Conservation (phyloP, 2,797 vertebrate genomes). For the Ctenopoma multispine region DNA sequence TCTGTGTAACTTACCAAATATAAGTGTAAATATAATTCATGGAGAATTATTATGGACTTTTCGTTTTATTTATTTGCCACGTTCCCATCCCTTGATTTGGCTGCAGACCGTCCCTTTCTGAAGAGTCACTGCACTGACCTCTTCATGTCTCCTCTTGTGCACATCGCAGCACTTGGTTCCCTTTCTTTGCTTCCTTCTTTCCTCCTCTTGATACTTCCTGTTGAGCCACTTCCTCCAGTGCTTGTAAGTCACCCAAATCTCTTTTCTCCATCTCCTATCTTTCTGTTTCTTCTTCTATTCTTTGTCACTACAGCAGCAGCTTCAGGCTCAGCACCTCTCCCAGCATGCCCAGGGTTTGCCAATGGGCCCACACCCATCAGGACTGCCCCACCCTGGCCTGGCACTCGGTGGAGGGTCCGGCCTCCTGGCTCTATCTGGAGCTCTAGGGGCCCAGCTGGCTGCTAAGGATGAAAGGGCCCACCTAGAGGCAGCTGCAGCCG, state of each 20-base stretch:
- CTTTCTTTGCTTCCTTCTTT: constrained; percentile 47
- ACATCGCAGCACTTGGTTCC: constrained; percentile 72
- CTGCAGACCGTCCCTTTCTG: constrained; percentile 16
- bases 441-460: constrained; percentile 89
- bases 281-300: constrained; percentile 22
- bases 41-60: neutral
- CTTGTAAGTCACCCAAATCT: constrained; percentile 68
- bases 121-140: constrained; percentile 46
- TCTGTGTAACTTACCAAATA: neutral
- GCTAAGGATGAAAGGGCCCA: constrained; percentile 90
- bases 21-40: neutral
- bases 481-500: constrained; percentile 78
- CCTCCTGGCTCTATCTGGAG: constrained; percentile 90
- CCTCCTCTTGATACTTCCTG: constrained; percentile 46
- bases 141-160: constrained; percentile 44
- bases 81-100: constrained; percentile 4
- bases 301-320: constrained; percentile 86
- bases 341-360: constrained; percentile 92
- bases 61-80: neutral
- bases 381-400: constrained; percentile 84
- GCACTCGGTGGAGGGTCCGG: constrained; percentile 88
- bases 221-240: constrained; percentile 31
- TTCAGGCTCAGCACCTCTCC: constrained; percentile 93
- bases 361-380: constrained; percentile 89
- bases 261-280: constrained; percentile 34